Evolutionary conservation across 2,113 vertebrate species (phyloP).

Genomic region (Gambusia holbrooki): DNA sequence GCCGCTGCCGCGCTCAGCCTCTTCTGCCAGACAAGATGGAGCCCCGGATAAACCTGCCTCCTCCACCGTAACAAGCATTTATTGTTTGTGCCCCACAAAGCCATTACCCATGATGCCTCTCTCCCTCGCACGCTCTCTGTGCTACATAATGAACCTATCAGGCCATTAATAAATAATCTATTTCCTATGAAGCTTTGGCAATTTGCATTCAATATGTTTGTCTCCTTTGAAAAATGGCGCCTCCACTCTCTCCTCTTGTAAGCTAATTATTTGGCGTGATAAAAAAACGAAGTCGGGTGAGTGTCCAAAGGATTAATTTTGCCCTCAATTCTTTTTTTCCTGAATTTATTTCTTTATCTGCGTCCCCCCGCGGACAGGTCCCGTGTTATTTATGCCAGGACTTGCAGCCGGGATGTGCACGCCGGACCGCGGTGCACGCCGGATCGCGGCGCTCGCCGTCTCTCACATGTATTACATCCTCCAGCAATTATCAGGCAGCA

Average conservation of each 20-base stretch:
- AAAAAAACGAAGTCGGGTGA: slow-evolving; percentile 65
- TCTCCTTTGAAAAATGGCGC: slow-evolving; percentile 82
- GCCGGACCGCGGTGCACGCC: not conserved
- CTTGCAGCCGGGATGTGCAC: slow-evolving; percentile 59
- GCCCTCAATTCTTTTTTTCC: slow-evolving; percentile 72
- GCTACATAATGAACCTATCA: slow-evolving; percentile 81
- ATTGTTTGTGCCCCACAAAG: slow-evolving; percentile 80
- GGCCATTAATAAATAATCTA: slow-evolving; percentile 86
- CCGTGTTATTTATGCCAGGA: slow-evolving; percentile 75
- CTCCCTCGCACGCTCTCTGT: slow-evolving; percentile 40
- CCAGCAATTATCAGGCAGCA: slow-evolving; percentile 72
- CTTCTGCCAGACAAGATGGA: slow-evolving; percentile 72
- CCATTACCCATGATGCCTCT: slow-evolving; percentile 81
- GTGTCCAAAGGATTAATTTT: slow-evolving; percentile 81
- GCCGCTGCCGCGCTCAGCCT: slow-evolving; percentile 36
- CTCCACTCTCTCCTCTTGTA: slow-evolving; percentile 72
- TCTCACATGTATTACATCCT: slow-evolving; percentile 77
- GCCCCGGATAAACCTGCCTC: slow-evolving; percentile 74
- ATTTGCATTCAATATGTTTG: slow-evolving; percentile 86
- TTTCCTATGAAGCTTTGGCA: slow-evolving; percentile 83
- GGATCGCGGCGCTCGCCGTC: slow-evolving; percentile 63
- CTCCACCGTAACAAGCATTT: slow-evolving; percentile 77
- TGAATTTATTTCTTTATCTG: slow-evolving; percentile 74
- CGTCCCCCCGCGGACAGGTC: slow-evolving; percentile 73
- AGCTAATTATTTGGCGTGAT: slow-evolving; percentile 83